phyloP scores from a whole-genome alignment of 1,140 invertebrate genomes.

The Dysdera silvatica region DNA sequence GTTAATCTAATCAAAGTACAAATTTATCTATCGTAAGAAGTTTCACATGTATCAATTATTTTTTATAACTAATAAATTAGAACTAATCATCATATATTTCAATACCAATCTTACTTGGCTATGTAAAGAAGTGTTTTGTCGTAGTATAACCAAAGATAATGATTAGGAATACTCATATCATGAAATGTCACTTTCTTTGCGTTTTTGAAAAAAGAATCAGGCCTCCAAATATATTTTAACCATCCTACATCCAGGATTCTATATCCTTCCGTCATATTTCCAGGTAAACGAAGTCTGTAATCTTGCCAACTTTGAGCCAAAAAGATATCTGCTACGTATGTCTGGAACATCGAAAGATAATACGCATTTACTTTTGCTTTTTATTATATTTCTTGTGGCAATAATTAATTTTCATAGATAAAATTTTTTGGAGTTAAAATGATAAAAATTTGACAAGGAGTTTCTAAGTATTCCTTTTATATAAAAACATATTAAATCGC shows the following conservation, averaged over 20 bases:
- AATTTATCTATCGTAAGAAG: not conserved
- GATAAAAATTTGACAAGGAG: not conserved
- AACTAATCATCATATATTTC: not conserved
- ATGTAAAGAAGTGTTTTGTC: constrained; percentile 35
- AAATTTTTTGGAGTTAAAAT: too few relatives aligned
- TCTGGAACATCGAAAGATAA: constrained; percentile 52
- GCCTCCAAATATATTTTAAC: constrained; percentile 74
- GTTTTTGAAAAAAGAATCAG: constrained; percentile 87
- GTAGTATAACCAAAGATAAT: constrained; percentile 43
- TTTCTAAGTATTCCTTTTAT: not conserved
- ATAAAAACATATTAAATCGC: not conserved
- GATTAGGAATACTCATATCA: constrained; percentile 87
- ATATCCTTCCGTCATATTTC: constrained; percentile 84
- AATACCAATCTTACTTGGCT: constrained; percentile 31
- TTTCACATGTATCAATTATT: not conserved
- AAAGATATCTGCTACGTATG: constrained; percentile 87
- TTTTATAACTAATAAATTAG: not conserved
- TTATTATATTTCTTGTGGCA: not conserved
- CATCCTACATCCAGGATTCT: constrained; percentile 42
- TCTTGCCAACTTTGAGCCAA: constrained; percentile 85
- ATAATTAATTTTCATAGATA: not conserved
- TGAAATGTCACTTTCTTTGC: constrained; percentile 79
- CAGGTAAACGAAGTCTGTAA: constrained; percentile 44
- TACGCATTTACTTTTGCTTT: too few relatives aligned
- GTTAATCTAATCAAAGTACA: constrained; percentile 57